Base-by-base conservation (phyloP, 2,113 vertebrate genomes). In the Leptodactylus fuscus region DNA sequence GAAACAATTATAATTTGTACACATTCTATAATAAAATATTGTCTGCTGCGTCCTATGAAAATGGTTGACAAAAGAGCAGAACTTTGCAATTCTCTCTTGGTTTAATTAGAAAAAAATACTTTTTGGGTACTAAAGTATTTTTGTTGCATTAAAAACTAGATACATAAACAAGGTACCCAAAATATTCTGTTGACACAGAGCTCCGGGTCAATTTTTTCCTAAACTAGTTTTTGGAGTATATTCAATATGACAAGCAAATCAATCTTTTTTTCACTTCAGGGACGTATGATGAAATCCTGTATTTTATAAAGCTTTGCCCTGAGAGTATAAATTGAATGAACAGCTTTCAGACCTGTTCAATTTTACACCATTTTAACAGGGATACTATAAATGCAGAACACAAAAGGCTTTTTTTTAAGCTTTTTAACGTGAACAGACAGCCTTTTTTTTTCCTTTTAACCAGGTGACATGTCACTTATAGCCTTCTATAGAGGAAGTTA, bases 201-300 rank as follows among this genome's bases (percentile, higher is more conserved):
- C 87, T 92, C 71, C 86, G 92, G 91, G 84, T 91, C 91, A 92
- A 94, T 89, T 93, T 91, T 89, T 91, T 94, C 87, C 89, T 94
- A 93, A 93, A 93, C 92, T 90, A 89, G 91, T 90, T 92, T 92
- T 91, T 89, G 90, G 91, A 90, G 87, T 94, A 90, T 92, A 93
- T 93, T 94, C 89, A 90, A 91, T 90, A 92, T 89, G 93, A 95
- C 94, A 95, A 92, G 91, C 88, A 92, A 94, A 96, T 95, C 92
- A 95, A 92, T 94, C 91, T 93, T 92, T 69, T n/a, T 93, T 93
- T 91, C 90, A 81, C 91, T 91, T 85, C 27, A 29, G 84, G 89
- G 89, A 90, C 88, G 88, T 70, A 73, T 93, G 93, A 94, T 94
- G 92, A 92, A 94, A 92, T 90, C 91, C 89, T 93, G 88, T 90